Conservation (phyloP, 1,140 invertebrate species). For the Hormaphis cornu region DNA sequence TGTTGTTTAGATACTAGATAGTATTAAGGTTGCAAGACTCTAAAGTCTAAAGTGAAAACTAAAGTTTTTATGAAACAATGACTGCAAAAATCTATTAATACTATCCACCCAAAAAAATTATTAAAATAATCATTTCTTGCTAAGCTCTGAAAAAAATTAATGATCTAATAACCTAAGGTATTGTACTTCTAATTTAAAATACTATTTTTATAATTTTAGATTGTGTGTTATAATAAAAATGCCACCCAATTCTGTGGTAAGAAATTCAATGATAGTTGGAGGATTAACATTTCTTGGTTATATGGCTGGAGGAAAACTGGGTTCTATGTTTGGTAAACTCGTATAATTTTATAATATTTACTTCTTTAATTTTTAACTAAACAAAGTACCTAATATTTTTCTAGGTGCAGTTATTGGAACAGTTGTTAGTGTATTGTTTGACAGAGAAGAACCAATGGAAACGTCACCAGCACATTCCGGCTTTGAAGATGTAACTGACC, state of each 20-base stretch:
- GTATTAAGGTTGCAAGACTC: too few relatives aligned
- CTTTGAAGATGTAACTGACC: too few relatives aligned
- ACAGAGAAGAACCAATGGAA: neutral
- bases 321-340: constrained; percentile 16
- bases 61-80: too few relatives aligned
- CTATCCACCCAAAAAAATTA: too few relatives aligned
- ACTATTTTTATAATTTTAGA: neutral
- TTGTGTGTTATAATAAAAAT: neutral
- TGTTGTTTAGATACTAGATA: too few relatives aligned
- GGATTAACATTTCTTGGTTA: constrained; percentile 22
- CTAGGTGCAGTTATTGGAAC: constrained; percentile 22
- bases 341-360: neutral
- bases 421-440: neutral
- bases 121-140: too few relatives aligned
- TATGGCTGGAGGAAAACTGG: constrained; percentile 23
- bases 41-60: too few relatives aligned
- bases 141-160: too few relatives aligned
- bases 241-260: neutral
- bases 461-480: neutral
- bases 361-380: too few relatives aligned
- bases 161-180: too few relatives aligned
- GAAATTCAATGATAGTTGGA: neutral
- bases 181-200: too few relatives aligned
- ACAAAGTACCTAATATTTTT: neutral
- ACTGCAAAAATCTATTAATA: too few relatives aligned